Conservation (phyloP, 2,888 invertebrate species). For the Pteria penguin region DNA sequence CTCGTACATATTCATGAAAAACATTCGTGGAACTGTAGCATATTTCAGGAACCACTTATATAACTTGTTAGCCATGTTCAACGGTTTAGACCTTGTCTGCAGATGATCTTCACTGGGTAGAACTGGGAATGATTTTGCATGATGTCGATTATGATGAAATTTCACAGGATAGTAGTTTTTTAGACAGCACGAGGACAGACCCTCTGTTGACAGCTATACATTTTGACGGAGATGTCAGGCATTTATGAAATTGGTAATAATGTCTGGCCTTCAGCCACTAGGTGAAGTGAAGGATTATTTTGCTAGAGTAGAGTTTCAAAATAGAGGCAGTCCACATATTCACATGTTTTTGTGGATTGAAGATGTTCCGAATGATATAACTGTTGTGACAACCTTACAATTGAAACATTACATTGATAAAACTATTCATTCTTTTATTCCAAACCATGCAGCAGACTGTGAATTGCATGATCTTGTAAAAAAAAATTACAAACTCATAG, state of each 20-base stretch:
- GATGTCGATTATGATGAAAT: slow-evolving; percentile 3
- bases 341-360: slow-evolving; percentile 44
- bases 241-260: slow-evolving; percentile 36
- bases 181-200: slow-evolving; percentile 25
- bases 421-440: slow-evolving; percentile 21
- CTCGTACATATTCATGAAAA: slow-evolving; percentile 57
- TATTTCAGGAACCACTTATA: slow-evolving; percentile 44
- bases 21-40: slow-evolving; percentile 50
- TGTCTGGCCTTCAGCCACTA: slow-evolving; percentile 20
- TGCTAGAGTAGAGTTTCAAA: slow-evolving; percentile 43
- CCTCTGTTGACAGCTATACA: slow-evolving; percentile 39
- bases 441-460: background rate
- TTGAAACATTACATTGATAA: slow-evolving; percentile 29
- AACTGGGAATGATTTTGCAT: slow-evolving; percentile 40
- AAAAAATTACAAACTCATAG: slow-evolving; percentile 35
- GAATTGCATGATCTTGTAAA: slow-evolving; percentile 28
- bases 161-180: background rate
- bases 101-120: slow-evolving; percentile 52
- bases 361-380: slow-evolving; percentile 17
- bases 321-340: slow-evolving; percentile 41
- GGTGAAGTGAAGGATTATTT: slow-evolving; percentile 43
- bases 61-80: slow-evolving; percentile 43
- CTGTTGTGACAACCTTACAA: background rate
- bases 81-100: slow-evolving; percentile 42
- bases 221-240: no score